Percentiles rank a stretch among this genome's conserved stretches.
These are phyloP conservation scores for Gallinago paraguaiae DNA, from an alignment of 2,113 vertebrate species.

Conservation along the genomic window DNA sequence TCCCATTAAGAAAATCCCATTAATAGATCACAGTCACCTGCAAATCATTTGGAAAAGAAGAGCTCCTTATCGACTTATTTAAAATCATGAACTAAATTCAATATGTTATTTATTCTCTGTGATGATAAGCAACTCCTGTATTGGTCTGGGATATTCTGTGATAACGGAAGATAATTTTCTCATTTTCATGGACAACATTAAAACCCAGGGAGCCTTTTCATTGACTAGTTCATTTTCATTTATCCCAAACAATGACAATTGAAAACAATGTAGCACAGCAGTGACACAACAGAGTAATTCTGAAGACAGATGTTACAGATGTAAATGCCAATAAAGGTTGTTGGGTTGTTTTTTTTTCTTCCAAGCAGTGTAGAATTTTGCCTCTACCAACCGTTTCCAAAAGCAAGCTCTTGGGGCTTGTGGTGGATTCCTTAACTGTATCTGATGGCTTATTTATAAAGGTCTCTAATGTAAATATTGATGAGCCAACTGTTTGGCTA, in stretches of 20 bases:
- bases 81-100: neutral
- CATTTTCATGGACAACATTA: neutral
- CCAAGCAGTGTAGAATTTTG: neutral
- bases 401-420: neutral
- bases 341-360: neutral
- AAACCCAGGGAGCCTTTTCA: neutral
- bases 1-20: neutral
- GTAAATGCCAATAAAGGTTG: neutral
- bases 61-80: neutral
- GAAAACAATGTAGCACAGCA: neutral
- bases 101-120: neutral
- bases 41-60: neutral
- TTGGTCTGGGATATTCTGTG: neutral
- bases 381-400: neutral
- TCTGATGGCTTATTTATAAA: constrained; percentile 53
- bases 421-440: neutral
- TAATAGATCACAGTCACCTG: neutral
- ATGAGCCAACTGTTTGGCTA: constrained; percentile 31
- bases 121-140: neutral
- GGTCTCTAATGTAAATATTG: constrained; percentile 35
- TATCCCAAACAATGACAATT: neutral
- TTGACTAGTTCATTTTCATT: neutral
- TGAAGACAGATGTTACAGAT: neutral
- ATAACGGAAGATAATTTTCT: neutral
- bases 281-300: neutral